phyloP scores from a whole-genome alignment of 2,888 invertebrate species.

The Beris morrisii region DNA sequence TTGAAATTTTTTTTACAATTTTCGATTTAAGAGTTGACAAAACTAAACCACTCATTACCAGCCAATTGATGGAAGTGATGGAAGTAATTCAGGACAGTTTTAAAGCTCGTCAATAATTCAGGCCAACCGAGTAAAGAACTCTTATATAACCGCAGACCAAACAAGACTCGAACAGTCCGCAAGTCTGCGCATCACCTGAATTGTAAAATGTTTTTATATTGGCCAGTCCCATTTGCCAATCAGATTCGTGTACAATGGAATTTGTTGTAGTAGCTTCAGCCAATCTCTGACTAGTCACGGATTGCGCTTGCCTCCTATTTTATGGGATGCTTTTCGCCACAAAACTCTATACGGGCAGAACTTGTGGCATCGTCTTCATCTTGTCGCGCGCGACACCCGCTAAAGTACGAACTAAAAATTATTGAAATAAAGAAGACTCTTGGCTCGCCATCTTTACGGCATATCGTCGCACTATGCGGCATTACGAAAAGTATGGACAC shows the following conservation, averaged over 20 bases:
- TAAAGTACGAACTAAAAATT: not conserved
- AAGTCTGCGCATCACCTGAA: slow-evolving; percentile 24
- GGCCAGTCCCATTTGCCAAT: slow-evolving; percentile 21
- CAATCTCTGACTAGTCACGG: slow-evolving; percentile 26
- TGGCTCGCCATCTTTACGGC: slow-evolving; percentile 18
- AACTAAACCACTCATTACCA: too few relatives aligned
- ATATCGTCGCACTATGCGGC: not conserved
- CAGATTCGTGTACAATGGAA: slow-evolving; percentile 27
- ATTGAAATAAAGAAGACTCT: not conserved
- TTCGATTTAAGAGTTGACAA: too few relatives aligned
- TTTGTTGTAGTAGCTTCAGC: slow-evolving; percentile 16
- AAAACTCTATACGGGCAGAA: not conserved
- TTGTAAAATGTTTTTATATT: not conserved
- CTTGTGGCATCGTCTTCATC: slow-evolving; percentile 1
- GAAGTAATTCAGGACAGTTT: too few relatives aligned
- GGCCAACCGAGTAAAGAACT: too few relatives aligned
- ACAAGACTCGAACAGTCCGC: not conserved
- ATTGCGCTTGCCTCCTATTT: slow-evolving; percentile 30
- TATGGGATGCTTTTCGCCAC: not conserved
- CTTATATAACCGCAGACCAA: too few relatives aligned
- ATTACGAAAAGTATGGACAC: not conserved
- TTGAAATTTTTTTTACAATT: too few relatives aligned
- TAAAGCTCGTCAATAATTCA: too few relatives aligned
- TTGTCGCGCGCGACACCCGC: not conserved
- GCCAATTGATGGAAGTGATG: too few relatives aligned